Percentiles rank a stretch among this genome's conserved stretches.
phyloP scores from a whole-genome alignment of 2,888 invertebrate genomes.

The Drosophila colorata region DNA sequence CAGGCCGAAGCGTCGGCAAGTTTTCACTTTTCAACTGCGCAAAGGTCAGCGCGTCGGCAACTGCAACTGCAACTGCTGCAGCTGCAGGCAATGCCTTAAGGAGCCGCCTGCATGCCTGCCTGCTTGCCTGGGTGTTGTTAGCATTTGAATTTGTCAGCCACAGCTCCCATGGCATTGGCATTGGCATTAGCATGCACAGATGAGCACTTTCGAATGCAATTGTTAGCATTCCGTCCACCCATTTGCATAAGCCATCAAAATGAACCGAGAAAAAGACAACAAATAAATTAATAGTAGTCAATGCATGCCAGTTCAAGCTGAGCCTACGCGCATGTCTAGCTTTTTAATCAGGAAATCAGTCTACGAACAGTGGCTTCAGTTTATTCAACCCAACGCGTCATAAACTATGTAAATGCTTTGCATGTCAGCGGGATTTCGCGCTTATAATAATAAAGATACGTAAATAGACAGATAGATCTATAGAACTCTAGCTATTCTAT shows the following conservation, averaged over 20 bases:
- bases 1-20: conserved; percentile 39
- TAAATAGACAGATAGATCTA: no score
- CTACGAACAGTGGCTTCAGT: conserved; percentile 24
- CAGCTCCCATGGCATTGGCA: conserved; percentile 34
- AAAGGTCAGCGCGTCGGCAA: conserved; percentile 63
- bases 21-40: conserved; percentile 74
- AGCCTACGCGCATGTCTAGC: conserved; percentile 19
- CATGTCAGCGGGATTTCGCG: no score
- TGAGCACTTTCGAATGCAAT: conserved; percentile 51
- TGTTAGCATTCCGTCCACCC: conserved; percentile 36
- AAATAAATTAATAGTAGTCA: conserved; percentile 3
- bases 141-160: conserved; percentile 62
- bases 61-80: conserved; percentile 27
- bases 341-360: conserved; percentile 27
- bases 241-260: conserved; percentile 22
- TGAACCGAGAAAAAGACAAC: background rate
- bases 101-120: conserved; percentile 43
- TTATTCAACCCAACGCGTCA: conserved; percentile 23
- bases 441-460: no score
- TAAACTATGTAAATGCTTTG: no score
- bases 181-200: conserved; percentile 41
- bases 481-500: no score
- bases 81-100: conserved; percentile 44
- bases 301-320: conserved; percentile 18
- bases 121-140: conserved; percentile 39